Evolutionary conservation across 2,797 vertebrate genomes (phyloP), one percentile per base, ranked within the genome.

Genomic region (Lithobates pipiens): DNA sequence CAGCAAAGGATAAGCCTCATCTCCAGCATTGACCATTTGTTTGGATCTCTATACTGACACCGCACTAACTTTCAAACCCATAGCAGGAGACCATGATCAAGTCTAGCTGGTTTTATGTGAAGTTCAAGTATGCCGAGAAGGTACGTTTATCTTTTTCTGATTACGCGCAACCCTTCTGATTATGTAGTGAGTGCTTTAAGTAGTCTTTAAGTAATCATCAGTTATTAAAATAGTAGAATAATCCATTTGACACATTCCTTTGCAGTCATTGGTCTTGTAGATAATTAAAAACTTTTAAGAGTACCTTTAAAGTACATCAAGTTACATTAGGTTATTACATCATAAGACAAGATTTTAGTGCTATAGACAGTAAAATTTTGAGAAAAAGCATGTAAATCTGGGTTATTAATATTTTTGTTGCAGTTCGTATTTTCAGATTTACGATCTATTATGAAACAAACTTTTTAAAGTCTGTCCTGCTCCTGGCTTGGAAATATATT

Each of bases 21-120:
- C 18, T 34, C 2, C 44, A 72, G 39, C 23, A 80, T 70, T 68
- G 68, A 76, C 29, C 16, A 68, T 54, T 79, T 57, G 46, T 27
- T 69, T 70, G 34, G 76, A 80, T 75, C n/a, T 27, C 77, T 75
- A 68, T 25, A 54, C 39, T 27, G 10, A 76, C 34, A 73, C 42
- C 27, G 11, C 3, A 39, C 25, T 77, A 50, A 63, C 44, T 34
- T 70, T 61, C 42, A 6, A 89, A 88, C 61, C 75, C 88, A 77
- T 84, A 57, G 89, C 89, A 89, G 18, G 90, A 92, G 21, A 92
- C 76, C 54, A 99, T 99, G 98, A 98, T 99, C 94, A 99, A 97
- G 93, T 99, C 98, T 57, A 98, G 96, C 89, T 99, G 98, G 98
- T 99, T 99, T 94, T 98, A 98, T 90, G 98, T 99, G 92, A 99